Evolutionary conservation across 30 jellyfish, hydroid and myxozoan species (phyloP).

Genomic region (Haliclystus octoradiatus): DNA sequence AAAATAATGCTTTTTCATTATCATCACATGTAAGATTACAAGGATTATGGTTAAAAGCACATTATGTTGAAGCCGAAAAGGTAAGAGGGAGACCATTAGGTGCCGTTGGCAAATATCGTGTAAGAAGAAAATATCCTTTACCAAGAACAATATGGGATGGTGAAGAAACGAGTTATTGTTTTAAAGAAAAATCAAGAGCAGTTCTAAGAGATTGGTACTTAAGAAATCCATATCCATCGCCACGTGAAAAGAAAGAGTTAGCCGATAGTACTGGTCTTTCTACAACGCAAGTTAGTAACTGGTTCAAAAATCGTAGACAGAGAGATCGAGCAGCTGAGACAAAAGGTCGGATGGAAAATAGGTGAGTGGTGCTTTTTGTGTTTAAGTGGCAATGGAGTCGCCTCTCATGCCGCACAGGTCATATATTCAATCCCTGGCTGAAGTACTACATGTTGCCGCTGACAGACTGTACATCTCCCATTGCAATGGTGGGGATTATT

Average conservation of each 20-base stretch:
- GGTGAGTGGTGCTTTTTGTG: too few relatives aligned
- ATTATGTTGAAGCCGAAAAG: slow-evolving; percentile 79
- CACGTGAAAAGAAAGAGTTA: slow-evolving; percentile 78
- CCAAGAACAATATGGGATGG: slow-evolving; percentile 98
- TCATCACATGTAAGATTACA: slow-evolving; percentile 76
- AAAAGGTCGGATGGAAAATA: slow-evolving; percentile 65
- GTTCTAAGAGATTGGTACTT: slow-evolving; percentile 69
- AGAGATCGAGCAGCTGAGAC: slow-evolving; percentile 95
- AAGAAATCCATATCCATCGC: slow-evolving; percentile 85
- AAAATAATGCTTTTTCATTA: slow-evolving; percentile 46
- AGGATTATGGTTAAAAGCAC: slow-evolving; percentile 80
- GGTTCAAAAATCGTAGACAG: slow-evolving; percentile 96
- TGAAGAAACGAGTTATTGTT: slow-evolving; percentile 87
- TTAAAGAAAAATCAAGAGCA: slow-evolving; percentile 85
- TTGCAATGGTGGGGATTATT: too few relatives aligned
- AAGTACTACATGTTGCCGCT: too few relatives aligned
- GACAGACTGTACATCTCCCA: too few relatives aligned
- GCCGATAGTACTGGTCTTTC: slow-evolving; percentile 88
- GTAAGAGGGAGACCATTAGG: slow-evolving; percentile 80
- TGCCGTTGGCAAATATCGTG: slow-evolving; percentile 92
- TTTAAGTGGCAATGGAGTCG: too few relatives aligned
- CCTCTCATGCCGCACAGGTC: too few relatives aligned
- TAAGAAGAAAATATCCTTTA: slow-evolving; percentile 84
- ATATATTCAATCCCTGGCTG: too few relatives aligned
- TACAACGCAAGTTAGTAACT: slow-evolving; percentile 83